Conservation (phyloP, 2,888 invertebrate genomes). For the Litoditis marina region DNA sequence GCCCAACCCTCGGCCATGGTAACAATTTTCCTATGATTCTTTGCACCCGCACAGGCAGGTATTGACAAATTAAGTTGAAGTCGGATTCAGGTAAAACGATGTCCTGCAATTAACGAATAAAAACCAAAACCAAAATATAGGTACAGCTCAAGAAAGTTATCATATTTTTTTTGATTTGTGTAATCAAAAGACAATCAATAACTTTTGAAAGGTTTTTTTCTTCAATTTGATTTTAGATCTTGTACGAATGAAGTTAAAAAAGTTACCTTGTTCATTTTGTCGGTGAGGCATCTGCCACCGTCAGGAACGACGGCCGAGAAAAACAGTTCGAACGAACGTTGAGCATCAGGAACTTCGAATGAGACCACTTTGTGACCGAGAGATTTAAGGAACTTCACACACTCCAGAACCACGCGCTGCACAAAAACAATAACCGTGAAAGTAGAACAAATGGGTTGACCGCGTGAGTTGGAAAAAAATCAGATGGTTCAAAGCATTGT, state of each 20-base stretch:
- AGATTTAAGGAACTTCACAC: slow-evolving; percentile 27
- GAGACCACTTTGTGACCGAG: slow-evolving; percentile 41
- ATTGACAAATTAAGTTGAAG: slow-evolving; percentile 19
- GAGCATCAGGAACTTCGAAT: slow-evolving; percentile 40
- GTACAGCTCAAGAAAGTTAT: too few relatives aligned
- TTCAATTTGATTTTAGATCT: too few relatives aligned
- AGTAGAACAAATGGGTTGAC: too few relatives aligned
- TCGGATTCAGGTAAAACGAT: slow-evolving; percentile 27
- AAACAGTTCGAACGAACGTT: slow-evolving; percentile 33
- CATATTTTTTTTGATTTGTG: too few relatives aligned
- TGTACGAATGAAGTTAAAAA: too few relatives aligned
- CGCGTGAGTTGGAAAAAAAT: too few relatives aligned
- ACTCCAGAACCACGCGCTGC: slow-evolving; percentile 43
- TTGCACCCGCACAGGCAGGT: slow-evolving; percentile 24
- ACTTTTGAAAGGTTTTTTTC: background rate
- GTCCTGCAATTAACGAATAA: slow-evolving; percentile 21
- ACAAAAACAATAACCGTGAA: too few relatives aligned
- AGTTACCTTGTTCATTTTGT: slow-evolving; percentile 35
- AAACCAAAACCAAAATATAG: too few relatives aligned
- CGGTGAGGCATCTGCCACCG: slow-evolving; percentile 40
- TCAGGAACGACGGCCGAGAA: slow-evolving; percentile 41
- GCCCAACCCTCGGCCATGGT: too few relatives aligned
- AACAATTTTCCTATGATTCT: too few relatives aligned
- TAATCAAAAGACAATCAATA: too few relatives aligned
- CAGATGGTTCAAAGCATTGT: too few relatives aligned